phyloP scores from a whole-genome alignment of 2,888 invertebrate genomes.

The Yponomeuta plumbellus region DNA sequence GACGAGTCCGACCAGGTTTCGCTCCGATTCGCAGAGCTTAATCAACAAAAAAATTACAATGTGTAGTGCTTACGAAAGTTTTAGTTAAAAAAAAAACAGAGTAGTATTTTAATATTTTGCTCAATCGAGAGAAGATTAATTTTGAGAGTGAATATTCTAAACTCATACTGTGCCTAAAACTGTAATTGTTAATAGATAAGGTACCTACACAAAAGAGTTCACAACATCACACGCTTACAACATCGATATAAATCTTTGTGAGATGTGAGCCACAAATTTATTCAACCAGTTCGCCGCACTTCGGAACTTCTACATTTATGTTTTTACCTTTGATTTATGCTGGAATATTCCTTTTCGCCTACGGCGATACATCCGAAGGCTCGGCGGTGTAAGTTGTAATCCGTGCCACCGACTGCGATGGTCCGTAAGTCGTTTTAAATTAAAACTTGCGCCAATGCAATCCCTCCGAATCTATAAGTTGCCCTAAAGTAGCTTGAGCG shows the following conservation, averaged over 20 bases:
- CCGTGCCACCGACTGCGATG: conserved; percentile 48
- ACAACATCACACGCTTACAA: no score
- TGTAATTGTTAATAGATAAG: no score
- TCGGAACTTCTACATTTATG: conserved; percentile 32
- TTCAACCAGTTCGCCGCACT: not conserved
- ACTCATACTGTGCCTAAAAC: no score
- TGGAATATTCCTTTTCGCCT: conserved; percentile 13
- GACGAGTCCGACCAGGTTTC: no score
- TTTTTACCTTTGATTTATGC: conserved; percentile 34
- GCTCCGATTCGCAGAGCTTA: no score
- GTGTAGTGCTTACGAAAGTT: no score
- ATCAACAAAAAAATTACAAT: no score
- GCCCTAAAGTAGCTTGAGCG: conserved; percentile 1
- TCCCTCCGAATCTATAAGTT: conserved; percentile 40
- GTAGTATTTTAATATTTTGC: no score
- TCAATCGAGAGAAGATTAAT: no score
- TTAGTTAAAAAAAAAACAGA: no score
- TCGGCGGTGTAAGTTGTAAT: conserved; percentile 48
- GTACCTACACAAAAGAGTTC: not conserved
- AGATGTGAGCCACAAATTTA: not conserved
- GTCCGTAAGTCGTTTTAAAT: conserved; percentile 64
- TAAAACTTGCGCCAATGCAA: conserved; percentile 51
- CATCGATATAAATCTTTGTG: no score
- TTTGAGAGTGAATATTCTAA: no score
- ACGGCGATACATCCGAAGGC: conserved; percentile 31